Percentiles rank a stretch among this genome's conserved stretches.
Evolutionary conservation across 2,797 vertebrate species (phyloP).

Genomic region (Nannoperca obscura): DNA sequence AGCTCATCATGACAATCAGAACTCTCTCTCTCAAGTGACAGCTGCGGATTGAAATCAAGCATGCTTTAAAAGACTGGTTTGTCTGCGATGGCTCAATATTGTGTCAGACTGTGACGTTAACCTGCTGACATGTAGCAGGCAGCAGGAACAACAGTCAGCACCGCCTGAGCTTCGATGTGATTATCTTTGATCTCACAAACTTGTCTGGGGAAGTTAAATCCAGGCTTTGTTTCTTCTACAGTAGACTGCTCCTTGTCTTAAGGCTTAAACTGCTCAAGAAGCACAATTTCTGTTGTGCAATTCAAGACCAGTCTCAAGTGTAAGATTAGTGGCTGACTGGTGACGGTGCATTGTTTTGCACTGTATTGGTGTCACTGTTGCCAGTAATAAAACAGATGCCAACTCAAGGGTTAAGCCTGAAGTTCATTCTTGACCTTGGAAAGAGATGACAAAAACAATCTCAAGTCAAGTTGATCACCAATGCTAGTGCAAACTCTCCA

Average conservation of each 20-base stretch:
- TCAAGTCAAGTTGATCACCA: neutral
- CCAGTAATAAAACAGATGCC: neutral
- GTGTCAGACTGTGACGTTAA: conserved; percentile 33
- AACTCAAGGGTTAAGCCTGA: neutral
- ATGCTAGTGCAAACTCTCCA: neutral
- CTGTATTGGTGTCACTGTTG: neutral
- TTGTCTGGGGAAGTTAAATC: conserved; percentile 28
- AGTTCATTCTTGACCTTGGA: neutral
- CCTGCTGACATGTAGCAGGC: conserved; percentile 36
- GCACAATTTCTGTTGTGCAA: neutral
- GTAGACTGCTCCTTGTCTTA: conserved; percentile 2
- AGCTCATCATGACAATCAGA: neutral
- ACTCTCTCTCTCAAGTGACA: neutral
- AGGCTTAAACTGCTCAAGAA: conserved; percentile 8
- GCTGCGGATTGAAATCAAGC: conserved; percentile 14
- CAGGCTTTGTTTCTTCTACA: conserved; percentile 39
- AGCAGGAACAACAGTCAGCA: conserved; percentile 20
- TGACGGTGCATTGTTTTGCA: neutral
- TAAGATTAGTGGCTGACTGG: conserved; percentile 17
- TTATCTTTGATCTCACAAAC: conserved; percentile 42
- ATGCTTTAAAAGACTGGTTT: neutral
- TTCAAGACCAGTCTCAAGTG: conserved; percentile 3
- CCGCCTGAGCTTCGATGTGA: conserved; percentile 31
- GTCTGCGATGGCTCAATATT: conserved; percentile 4
- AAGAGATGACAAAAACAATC: neutral